Conservation (phyloP, 30 jellyfish, hydroid and myxozoan species). For the Chrysaora quinquecirrha region DNA sequence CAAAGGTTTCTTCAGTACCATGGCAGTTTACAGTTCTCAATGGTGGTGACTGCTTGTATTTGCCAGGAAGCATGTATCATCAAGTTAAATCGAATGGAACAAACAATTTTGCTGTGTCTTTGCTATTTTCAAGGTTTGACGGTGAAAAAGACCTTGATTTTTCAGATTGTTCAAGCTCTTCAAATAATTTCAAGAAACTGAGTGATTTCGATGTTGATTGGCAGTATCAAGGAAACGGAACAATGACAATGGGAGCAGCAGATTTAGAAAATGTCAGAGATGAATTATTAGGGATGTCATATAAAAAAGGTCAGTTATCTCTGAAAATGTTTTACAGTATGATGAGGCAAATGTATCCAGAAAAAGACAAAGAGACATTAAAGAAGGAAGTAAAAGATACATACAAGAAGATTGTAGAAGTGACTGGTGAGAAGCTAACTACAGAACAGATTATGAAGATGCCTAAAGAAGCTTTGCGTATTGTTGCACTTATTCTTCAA, state of each 20-base stretch:
- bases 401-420: neutral
- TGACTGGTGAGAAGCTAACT: neutral
- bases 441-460: neutral
- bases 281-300: neutral
- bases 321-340: neutral
- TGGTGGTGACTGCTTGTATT: slow-evolving; percentile 80
- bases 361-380: neutral
- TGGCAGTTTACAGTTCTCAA: slow-evolving; percentile 56
- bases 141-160: slow-evolving; percentile 36
- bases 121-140: slow-evolving; percentile 70
- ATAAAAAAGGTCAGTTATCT: slow-evolving; percentile 12
- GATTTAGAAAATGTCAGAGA: slow-evolving; percentile 39
- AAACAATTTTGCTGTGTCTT: slow-evolving; percentile 70
- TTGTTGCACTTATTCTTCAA: slow-evolving; percentile 16
- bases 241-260: slow-evolving; percentile 82
- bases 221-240: slow-evolving; percentile 83
- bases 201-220: slow-evolving; percentile 74
- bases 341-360: neutral
- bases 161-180: slow-evolving; percentile 52
- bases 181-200: slow-evolving; percentile 2
- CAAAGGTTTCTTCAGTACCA: slow-evolving; percentile 70
- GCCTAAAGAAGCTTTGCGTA: slow-evolving; percentile 39
- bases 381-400: slow-evolving; percentile 2
- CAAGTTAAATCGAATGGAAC: slow-evolving; percentile 75
- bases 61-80: slow-evolving; percentile 84